These are phyloP conservation scores for Agrotis segetum DNA, from an alignment of 2,888 invertebrate species.

Conservation along the genomic window DNA sequence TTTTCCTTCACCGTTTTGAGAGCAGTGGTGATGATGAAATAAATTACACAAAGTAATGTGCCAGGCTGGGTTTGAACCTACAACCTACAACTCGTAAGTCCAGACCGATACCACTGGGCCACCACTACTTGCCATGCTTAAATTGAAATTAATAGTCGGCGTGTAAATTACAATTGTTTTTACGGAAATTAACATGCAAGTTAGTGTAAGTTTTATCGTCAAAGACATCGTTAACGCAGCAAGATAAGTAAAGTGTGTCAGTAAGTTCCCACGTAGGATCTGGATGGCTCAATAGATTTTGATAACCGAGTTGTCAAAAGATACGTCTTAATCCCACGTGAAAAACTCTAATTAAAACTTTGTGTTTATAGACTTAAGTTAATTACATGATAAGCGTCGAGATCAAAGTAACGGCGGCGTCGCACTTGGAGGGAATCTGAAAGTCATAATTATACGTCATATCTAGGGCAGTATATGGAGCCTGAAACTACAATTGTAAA, in stretches of 20 bases:
- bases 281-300: constrained; percentile 55
- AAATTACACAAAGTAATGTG: too few species aligned
- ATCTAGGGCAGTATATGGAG: too few species aligned
- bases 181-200: constrained; percentile 7
- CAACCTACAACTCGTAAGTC: too few species aligned
- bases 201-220: constrained; percentile 34
- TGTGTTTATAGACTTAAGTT: neutral
- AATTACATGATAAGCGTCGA: neutral
- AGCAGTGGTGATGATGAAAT: too few species aligned
- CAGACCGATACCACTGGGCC: too few species aligned
- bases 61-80: too few species aligned
- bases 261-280: constrained; percentile 54
- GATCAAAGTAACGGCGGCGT: neutral
- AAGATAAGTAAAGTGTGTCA: constrained; percentile 48
- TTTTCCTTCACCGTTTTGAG: too few species aligned
- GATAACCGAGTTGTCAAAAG: constrained; percentile 52
- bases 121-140: too few species aligned
- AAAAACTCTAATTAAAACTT: constrained; percentile 41
- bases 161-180: constrained; percentile 10
- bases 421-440: neutral
- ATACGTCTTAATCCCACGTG: constrained; percentile 51
- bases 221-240: constrained; percentile 19
- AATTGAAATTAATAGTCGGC: neutral
- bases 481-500: neutral
- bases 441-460: too few species aligned